Evolutionary conservation across 1,140 invertebrate species (phyloP), one percentile per base, ranked within the genome.

Genomic region (Drosophila pachea): DNA sequence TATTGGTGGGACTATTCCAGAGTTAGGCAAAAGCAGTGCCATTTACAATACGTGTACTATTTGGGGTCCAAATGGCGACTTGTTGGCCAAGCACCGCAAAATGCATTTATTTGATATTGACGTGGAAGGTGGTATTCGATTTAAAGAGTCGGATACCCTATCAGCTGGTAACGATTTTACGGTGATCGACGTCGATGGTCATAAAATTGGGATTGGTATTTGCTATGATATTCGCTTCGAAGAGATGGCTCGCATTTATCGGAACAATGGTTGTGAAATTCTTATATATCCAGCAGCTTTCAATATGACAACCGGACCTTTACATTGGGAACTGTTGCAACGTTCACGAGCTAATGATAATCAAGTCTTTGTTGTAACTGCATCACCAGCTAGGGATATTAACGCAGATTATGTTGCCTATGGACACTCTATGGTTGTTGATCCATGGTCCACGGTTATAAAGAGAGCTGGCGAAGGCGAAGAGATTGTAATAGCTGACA

Each of bases 21-120:
- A 98, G 90, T 90, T 90, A 50, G 91, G 91, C 22, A 79, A 88
- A 12, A 84, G 89, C 59, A 90, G 91, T 48, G 94, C 94, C 86
- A 91, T 96, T 7, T 99, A 94, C 84, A 99, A 99, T 86, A 98
- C 97, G 0, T 97, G 95, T 70, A 95, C 96, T 2, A 93, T 98
- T 5, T 99, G 95, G 94, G 93, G 93, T 77, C 93, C 94, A 0
- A 89, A 92, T 48, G 97, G 97, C 47, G 90, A 94, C 50, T 81
- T 98, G 32, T 90, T 96, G 50, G 93, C 92, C 0, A 93, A 93
- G 78, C 93, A 95, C 78, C 91, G 94, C 68, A 96, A 96, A 90
- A 94, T 98, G 82, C 98, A 99, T 91, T 91, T 99, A 32, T 99
- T 99, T 90, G 97, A 99, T 90, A 98, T 99, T 86, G 95, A 98